These are phyloP conservation scores for Chydorus sphaericus DNA, from an alignment of 2,888 invertebrate species.

Conservation along the genomic window DNA sequence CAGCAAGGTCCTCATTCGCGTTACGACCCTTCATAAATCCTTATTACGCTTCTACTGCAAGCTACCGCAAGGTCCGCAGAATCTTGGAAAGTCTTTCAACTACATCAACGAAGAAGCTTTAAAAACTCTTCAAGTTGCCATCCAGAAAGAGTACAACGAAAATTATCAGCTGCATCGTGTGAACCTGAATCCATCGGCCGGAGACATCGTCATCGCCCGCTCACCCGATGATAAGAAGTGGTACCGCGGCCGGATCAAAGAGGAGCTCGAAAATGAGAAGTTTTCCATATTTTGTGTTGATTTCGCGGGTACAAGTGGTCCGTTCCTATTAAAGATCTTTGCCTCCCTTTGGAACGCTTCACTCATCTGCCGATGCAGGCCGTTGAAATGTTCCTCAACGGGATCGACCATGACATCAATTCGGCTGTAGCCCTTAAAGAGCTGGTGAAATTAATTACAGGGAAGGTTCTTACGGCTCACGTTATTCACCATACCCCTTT, in stretches of 20 bases:
- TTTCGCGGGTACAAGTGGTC: neutral
- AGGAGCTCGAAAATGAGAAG: neutral
- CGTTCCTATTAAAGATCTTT: conserved; percentile 2
- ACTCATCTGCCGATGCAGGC: conserved; percentile 6
- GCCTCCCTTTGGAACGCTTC: neutral
- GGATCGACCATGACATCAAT: neutral
- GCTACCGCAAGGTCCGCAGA: neutral
- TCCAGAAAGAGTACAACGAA: conserved; percentile 1
- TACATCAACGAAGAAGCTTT: no score
- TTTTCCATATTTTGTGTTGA: neutral
- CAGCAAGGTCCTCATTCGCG: neutral
- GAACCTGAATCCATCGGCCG: neutral
- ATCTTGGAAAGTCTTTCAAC: no score
- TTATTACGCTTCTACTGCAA: neutral
- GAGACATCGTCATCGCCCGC: conserved; percentile 9
- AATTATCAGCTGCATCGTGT: neutral
- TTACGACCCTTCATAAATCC: neutral
- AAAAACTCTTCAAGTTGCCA: no score
- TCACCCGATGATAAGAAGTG: neutral
- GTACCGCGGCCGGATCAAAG: conserved; percentile 6
- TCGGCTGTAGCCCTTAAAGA: neutral
- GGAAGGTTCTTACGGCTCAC: neutral
- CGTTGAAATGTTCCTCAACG: neutral
- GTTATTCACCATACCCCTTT: neutral
- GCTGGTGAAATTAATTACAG: neutral